Conservation (phyloP, 2,113 vertebrate genomes). For the Holacanthus passer region DNA sequence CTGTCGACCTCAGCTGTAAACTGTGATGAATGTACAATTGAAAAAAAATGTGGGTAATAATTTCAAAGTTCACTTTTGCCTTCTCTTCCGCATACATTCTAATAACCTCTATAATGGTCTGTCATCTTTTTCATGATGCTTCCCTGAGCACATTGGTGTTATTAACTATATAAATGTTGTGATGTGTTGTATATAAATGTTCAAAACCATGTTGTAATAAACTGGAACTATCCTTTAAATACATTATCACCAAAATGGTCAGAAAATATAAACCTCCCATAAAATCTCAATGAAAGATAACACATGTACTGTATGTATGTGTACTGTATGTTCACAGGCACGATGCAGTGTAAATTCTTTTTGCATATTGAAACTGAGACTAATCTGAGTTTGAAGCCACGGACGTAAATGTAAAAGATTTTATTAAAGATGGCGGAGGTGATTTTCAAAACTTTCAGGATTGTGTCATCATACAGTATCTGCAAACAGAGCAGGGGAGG, state of each 20-base stretch:
- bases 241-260: neutral
- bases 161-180: too few species aligned
- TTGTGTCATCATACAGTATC: constrained; percentile 56
- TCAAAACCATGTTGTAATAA: too few species aligned
- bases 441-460: constrained; percentile 45
- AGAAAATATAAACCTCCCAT: neutral
- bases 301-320: neutral
- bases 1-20: too few species aligned
- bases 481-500: constrained; percentile 7
- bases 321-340: neutral
- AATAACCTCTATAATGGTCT: too few species aligned
- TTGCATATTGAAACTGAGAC: neutral
- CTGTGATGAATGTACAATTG: too few species aligned
- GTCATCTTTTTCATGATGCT: too few species aligned
- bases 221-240: too few species aligned
- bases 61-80: too few species aligned
- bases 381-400: neutral
- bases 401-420: neutral
- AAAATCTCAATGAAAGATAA: neutral
- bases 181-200: too few species aligned
- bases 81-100: too few species aligned
- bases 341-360: neutral
- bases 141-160: too few species aligned
- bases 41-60: too few species aligned
- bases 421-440: neutral